Conservation (phyloP, 2,888 invertebrate genomes). For the Synergus gifuensis region DNA sequence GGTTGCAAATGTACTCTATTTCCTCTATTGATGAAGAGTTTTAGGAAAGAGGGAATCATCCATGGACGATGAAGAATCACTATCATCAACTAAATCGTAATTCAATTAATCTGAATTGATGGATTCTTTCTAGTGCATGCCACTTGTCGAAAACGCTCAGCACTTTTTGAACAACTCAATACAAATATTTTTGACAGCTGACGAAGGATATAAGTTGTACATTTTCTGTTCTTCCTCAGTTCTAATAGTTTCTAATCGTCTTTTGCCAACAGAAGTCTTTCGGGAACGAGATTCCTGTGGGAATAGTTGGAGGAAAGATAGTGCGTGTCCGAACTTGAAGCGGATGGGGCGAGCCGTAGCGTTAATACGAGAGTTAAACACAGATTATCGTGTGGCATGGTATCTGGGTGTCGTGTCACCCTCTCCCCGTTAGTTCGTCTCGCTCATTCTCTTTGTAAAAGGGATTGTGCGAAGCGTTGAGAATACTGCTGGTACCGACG, state of each 20-base stretch:
- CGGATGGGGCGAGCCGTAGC: slow-evolving; percentile 44
- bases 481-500: slow-evolving; percentile 53
- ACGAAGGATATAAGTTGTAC: no score
- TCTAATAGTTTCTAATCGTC: neutral
- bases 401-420: slow-evolving; percentile 59
- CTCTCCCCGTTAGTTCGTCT: slow-evolving; percentile 49
- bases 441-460: slow-evolving; percentile 54
- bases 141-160: neutral
- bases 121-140: no score
- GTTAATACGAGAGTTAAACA: slow-evolving; percentile 58
- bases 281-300: slow-evolving; percentile 6
- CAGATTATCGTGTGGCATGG: slow-evolving; percentile 59
- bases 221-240: neutral
- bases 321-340: slow-evolving; percentile 50
- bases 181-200: no score
- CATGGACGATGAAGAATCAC: neutral
- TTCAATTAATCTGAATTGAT: no score
- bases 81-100: no score
- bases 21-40: neutral
- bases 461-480: slow-evolving; percentile 52
- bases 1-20: neutral
- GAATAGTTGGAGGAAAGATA: slow-evolving; percentile 40
- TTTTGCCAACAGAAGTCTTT: neutral
- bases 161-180: neutral
- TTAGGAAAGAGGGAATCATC: neutral